Base-by-base conservation (phyloP, 2,113 vertebrate genomes). In the Sapayoa aenigma region DNA sequence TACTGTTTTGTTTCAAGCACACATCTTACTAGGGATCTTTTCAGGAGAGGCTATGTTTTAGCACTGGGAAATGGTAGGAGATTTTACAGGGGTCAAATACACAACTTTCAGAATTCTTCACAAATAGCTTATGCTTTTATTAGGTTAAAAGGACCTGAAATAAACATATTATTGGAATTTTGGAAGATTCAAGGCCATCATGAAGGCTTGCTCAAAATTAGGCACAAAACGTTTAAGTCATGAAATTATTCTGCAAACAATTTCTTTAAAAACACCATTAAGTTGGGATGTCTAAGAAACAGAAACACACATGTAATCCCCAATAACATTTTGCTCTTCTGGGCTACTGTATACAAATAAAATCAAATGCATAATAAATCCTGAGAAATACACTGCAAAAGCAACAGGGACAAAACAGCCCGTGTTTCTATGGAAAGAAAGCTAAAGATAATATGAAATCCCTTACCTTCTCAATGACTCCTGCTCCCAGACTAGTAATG, bases 391-490 rank as follows among this genome's bases (percentile, higher is more conserved):
- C 4, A 3, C 23, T 68, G 19, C 21, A 56, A 71, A 85, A 80
- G n/a, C n/a, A 82, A 49, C 10, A 80, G 33, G n/a, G 24, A 68
- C 28, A 63, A 76, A 84, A 28, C 25, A 84, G 37, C 4, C 59
- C 39, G 9, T 35, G 18, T 56, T 89, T 83, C 25, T 79, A 4
- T 13, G 53, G 58, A 66, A 59, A 89, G 39, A 71, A 79, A 37
- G 50, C 53, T 4, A 55, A 74, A 63, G 10, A 37, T 31, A 17
- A 39, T 44, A 31, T 23, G 16, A 75, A 80, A 67, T 95, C 33
- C 58, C 71, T 87, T 95, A 99, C 99, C 98, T 99, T 99, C 80
- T 99, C 99, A 84, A 99, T 99, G 75, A 99, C 98, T 73, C 99
- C 99, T 2, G 98, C 98, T 37, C 99, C 99, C 85, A 99, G 97